Conservation (phyloP, 1,140 invertebrate genomes). For the Zaprionus nigranus region DNA sequence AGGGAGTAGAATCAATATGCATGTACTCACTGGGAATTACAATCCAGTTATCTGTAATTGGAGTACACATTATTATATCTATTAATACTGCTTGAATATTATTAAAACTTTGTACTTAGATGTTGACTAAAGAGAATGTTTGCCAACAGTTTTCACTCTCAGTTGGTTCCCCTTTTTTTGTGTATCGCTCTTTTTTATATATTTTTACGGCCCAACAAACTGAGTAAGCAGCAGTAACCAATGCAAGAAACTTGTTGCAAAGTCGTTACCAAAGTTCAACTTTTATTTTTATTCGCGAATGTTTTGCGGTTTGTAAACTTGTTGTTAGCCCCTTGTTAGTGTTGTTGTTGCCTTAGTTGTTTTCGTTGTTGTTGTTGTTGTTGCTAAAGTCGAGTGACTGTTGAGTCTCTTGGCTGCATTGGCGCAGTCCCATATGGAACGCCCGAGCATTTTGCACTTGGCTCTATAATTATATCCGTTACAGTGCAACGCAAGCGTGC, state of each 20-base stretch:
- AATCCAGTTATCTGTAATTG: constrained; percentile 16
- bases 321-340: constrained; percentile 25
- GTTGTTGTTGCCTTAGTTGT: constrained; percentile 4
- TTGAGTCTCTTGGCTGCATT: constrained; percentile 10
- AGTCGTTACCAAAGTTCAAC: constrained; percentile 41
- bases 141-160: constrained; percentile 3
- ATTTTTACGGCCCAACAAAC: constrained; percentile 10
- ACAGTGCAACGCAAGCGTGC: constrained; percentile 3
- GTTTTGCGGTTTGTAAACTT: constrained; percentile 37
- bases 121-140: not conserved
- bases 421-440: constrained; percentile 11
- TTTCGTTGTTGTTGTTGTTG: not conserved
- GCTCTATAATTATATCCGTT: constrained; percentile 36
- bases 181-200: not conserved
- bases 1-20: constrained; percentile 6
- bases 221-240: not conserved
- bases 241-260: constrained; percentile 28
- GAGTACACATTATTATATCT: constrained; percentile 11
- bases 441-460: constrained; percentile 35
- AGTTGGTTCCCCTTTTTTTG: not conserved
- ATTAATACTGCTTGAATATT: not conserved
- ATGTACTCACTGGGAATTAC: constrained; percentile 2
- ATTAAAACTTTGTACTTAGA: constrained; percentile 12
- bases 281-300: constrained; percentile 33
- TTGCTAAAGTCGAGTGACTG: constrained; percentile 2